Evolutionary conservation across 2,888 invertebrate genomes (phyloP), one percentile per base, ranked within the genome.

Genomic region (Pristionchus japonicus): DNA sequence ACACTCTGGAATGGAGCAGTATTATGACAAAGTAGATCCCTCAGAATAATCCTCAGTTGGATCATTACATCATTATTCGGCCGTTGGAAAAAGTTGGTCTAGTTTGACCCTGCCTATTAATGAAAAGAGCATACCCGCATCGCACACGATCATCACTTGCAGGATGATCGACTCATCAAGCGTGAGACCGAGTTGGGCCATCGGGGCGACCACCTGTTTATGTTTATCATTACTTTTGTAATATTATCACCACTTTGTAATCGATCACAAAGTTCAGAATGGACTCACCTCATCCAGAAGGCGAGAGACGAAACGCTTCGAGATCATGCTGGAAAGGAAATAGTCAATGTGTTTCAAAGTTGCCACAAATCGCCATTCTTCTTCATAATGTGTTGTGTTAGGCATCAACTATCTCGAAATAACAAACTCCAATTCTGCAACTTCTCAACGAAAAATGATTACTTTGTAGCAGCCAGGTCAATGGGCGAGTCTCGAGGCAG

Each of bases 391-490:
- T n/a, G 23, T n/a, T 20, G 27, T 64, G 27, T n/a, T 27, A 23
- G 15, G 11, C 67, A 67, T 31, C 0, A n/a, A 11, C 64, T 13
- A 34, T 17, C 0, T 67, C 34, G 20, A 67, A 67, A 64, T 61
- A 64, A n/a, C n/a, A n/a, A n/a, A n/a, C n/a, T n/a, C n/a, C n/a
- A n/a, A n/a, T n/a, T n/a, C n/a, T n/a, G 4, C 57, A 49, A 49
- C 15, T 87, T n/a, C n/a, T n/a, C 47, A 74, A 40, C 47, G 64
- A 47, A 77, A 67, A 43, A n/a, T 31, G 37, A 27, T 90, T 88
- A 93, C 92, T 93, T 92, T 15, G 93, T 93, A 64, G 93, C 92
- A 17, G 91, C 86, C 34, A 93, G 88, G 90, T 93, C 91, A n/a
- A 91, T 89, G 13, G 93, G 92, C 9, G 90, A 88, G 31, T 92